phyloP scores from a whole-genome alignment of 2,888 invertebrate genomes.

The Panorpa germanica region DNA sequence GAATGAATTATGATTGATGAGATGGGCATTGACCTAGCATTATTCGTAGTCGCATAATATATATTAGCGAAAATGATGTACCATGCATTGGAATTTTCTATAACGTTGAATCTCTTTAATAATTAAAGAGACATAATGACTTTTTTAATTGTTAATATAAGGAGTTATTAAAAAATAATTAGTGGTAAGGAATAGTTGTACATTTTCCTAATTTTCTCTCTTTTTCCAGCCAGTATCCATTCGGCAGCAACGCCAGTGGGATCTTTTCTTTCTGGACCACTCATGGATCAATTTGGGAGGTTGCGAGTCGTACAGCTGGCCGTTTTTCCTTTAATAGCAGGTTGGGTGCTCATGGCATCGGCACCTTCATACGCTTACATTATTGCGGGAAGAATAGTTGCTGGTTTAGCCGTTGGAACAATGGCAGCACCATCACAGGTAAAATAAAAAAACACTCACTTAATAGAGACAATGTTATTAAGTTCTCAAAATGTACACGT shows the following conservation, averaged over 20 bases:
- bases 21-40: too few species aligned
- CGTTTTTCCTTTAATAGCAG: slow-evolving; percentile 41
- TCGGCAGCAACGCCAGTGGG: slow-evolving; percentile 61
- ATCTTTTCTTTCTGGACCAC: slow-evolving; percentile 47
- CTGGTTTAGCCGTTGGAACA: slow-evolving; percentile 54
- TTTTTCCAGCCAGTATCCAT: slow-evolving; percentile 48
- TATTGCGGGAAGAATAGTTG: slow-evolving; percentile 43
- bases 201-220: slow-evolving; percentile 1
- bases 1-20: too few species aligned
- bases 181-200: too few species aligned
- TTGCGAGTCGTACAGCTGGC: slow-evolving; percentile 42
- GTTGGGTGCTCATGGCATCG: slow-evolving; percentile 47
- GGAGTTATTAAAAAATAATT: too few species aligned
- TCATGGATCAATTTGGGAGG: slow-evolving; percentile 51
- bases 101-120: too few species aligned
- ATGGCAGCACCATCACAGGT: slow-evolving; percentile 60
- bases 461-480: too few species aligned
- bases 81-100: too few species aligned
- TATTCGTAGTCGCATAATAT: too few species aligned
- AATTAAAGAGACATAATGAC: too few species aligned
- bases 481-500: too few species aligned
- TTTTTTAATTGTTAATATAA: too few species aligned
- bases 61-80: too few species aligned
- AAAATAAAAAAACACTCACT: slow-evolving; percentile 14
- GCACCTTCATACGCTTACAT: slow-evolving; percentile 34